phyloP scores from a whole-genome alignment of 2,113 vertebrate genomes.

The Alligator sinensis region DNA sequence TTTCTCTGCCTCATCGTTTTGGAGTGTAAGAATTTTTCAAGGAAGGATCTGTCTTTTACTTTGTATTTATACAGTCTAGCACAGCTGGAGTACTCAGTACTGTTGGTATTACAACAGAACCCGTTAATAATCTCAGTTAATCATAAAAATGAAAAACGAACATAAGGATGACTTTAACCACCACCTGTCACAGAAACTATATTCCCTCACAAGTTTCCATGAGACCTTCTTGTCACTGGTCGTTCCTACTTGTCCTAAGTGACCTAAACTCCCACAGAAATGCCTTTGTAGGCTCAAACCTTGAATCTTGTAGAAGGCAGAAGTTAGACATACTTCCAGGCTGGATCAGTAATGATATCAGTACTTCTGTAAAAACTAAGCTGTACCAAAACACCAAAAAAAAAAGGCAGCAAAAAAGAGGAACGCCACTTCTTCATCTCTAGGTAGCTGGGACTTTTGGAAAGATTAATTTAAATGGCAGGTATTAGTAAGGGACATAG shows the following conservation, averaged over 20 bases:
- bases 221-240: neutral
- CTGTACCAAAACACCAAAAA: neutral
- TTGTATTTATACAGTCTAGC: neutral
- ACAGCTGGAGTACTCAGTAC: neutral
- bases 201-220: neutral
- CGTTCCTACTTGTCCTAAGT: no score
- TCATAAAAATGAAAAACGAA: neutral
- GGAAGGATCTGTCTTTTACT: fast-evolving
- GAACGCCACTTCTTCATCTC: neutral
- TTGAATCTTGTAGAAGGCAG: neutral
- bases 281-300: neutral
- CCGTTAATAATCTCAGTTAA: neutral
- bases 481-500: neutral
- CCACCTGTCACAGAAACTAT: neutral
- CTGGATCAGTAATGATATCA: neutral
- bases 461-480: neutral
- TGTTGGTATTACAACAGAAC: neutral
- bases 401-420: neutral
- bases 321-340: neutral
- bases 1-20: neutral
- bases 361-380: neutral
- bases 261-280: neutral
- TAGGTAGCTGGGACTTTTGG: neutral
- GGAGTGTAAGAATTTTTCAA: neutral
- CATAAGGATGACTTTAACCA: neutral